Conservation (phyloP, 2,797 vertebrate genomes). For the Macropus fuliginosus region DNA sequence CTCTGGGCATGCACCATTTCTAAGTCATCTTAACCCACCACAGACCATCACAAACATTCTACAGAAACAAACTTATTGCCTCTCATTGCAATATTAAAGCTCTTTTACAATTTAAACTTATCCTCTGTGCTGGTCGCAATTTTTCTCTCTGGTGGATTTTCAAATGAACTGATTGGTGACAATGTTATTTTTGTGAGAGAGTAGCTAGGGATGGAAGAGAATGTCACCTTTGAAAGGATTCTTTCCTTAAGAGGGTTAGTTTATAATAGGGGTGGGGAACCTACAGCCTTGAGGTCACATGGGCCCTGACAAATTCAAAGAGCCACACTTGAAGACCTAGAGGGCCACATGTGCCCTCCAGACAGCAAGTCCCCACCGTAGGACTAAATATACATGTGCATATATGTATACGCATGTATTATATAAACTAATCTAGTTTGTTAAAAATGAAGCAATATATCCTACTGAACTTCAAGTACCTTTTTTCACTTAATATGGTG, state of each 20-base stretch:
- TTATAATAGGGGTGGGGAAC: background rate
- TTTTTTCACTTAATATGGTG: background rate
- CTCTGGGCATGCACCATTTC: background rate
- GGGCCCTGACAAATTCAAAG: too few relatives aligned
- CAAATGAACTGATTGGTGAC: background rate
- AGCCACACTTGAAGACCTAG: too few relatives aligned
- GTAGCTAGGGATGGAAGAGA: background rate
- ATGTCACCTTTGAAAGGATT: background rate
- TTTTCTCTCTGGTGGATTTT: background rate
- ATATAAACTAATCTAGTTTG: background rate
- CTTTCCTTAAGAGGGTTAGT: background rate
- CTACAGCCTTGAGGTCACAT: too few relatives aligned
- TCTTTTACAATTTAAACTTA: background rate
- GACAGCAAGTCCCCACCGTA: too few relatives aligned
- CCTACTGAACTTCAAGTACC: background rate
- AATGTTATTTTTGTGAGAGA: background rate
- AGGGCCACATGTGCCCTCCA: too few relatives aligned
- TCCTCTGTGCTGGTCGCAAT: background rate
- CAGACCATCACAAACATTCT: background rate
- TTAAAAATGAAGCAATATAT: background rate
- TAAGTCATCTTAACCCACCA: background rate
- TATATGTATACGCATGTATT: too few relatives aligned
- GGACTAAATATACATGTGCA: background rate
- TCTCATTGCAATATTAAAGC: background rate
- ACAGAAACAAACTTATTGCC: background rate